Evolutionary conservation across 2,797 vertebrate species (phyloP), one percentile per base, ranked within the genome.

Genomic region (Myotis daubentonii): DNA sequence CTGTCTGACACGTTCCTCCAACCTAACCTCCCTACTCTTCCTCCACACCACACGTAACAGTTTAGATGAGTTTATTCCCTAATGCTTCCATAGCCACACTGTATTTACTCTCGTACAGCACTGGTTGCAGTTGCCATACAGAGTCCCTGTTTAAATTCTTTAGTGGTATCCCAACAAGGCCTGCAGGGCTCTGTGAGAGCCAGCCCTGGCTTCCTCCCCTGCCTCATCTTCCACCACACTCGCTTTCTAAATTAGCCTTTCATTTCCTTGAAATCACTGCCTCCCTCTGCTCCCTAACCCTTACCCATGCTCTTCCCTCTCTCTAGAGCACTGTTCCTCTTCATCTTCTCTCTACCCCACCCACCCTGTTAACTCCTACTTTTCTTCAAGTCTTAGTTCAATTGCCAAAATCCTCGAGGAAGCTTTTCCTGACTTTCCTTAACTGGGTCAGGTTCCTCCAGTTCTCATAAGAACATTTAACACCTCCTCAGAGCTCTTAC

Each of bases 351-450:
- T 82, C 55, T 41, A 23, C 38, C 36, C 74, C n/a, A 33, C 30
- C 51, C 6, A 6, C 17, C 51, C 62, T 68, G 19, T 68, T 55
- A 85, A 74, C 25, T 53, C 28, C 25, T 79, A 8, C 1, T 87
- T 85, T 74, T 85, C 28, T 65, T 28, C 5, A 71, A 75, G 44
- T 85, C 55, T 75, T 71, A 91, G 74, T 75, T 92, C 28, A 80
- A 4, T 38, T 76, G 53, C 71, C 81, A 82, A 79, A 8, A 82
- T 94, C 62, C 84, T 70, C 74, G 71, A 78, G 72, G 86, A 91
- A 95, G 72, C 5, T 49, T 78, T 81, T 86, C 60, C 91, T 79
- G 72, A 49, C 49, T 92, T 89, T 57, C 19, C 33, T 71, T 68
- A 93, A 87, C 62, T 47, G n/a, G 76, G 72, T 68, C 84, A 44